phyloP scores from a whole-genome alignment of 1,140 invertebrate species.

The Yoshiicerus persimilis region DNA sequence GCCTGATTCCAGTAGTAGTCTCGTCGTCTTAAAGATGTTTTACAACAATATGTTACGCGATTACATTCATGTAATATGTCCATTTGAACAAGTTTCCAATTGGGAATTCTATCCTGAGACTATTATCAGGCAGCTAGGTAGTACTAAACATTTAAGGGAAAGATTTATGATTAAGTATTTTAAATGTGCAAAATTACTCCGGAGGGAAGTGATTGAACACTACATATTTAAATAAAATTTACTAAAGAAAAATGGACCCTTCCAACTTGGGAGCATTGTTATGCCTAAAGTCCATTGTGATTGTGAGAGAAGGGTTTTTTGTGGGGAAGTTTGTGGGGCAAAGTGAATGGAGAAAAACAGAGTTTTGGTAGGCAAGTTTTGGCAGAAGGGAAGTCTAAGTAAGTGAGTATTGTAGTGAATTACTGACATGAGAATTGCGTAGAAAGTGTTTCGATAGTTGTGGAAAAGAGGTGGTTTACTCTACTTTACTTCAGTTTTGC shows the following conservation, averaged over 20 bases:
- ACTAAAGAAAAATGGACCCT: conserved; percentile 8
- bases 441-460: conserved; percentile 3
- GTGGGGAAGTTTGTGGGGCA: background rate
- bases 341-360: conserved; percentile 14
- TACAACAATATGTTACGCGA: too few species aligned
- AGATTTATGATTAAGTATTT: too few species aligned
- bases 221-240: background rate
- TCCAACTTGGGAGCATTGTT: background rate
- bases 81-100: too few species aligned
- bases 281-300: conserved; percentile 14
- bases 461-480: background rate
- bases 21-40: too few species aligned
- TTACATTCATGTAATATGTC: too few species aligned
- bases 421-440: conserved; percentile 22
- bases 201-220: background rate
- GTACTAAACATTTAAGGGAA: too few species aligned
- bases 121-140: too few species aligned
- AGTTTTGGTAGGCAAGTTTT: background rate
- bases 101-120: too few species aligned
- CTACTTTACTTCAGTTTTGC: background rate
- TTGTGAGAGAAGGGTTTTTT: background rate
- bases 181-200: background rate
- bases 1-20: too few species aligned
- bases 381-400: conserved; percentile 6
- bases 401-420: conserved; percentile 22